Base-by-base conservation (phyloP, 2,797 vertebrate species). In the Cirrhinus mrigala region DNA sequence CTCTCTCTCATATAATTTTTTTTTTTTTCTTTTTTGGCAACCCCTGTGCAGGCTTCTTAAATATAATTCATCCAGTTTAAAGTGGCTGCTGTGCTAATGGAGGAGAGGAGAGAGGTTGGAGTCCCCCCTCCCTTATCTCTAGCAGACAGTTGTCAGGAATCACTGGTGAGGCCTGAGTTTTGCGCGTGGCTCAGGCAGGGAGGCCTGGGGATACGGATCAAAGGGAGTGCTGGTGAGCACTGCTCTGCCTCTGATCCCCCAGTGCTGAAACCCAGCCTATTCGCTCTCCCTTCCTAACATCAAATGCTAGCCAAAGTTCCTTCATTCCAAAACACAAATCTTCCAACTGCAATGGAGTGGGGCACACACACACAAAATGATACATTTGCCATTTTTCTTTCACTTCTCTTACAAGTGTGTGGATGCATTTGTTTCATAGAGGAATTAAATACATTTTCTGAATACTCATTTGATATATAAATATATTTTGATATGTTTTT, bases 161-260 rank as follows among this genome's bases (percentile, higher is more conserved):
- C 97, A 97, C 94, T 96, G 97, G 94, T 96, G 96, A 97, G 96
- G 97, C 96, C 97, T 96, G 96, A 95, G 97, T 96, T 79, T 86
- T 54, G 87, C 88, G 87, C 92, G 91, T 89, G 92, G 92, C 93
- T 92, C 95, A 96, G 96, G 96, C 96, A 96, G 96, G 96, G 96
- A 96, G 96, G 98, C 98, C 98, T 96, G 96, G 95, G 98, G 98
- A 97, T 97, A 98, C 96, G 96, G 97, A 99, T 99, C 98, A 99
- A 99, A 99, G 98, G 96, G 95, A 94, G 95, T 92, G 95, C 92
- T 94, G 92, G 94, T 92, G 92, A 96, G 95, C 94, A 93, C 95
- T 93, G 94, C 95, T 96, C 95, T 95, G 95, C 94, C 96, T 97
- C 96, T 97, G 96, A 97, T 97, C 97, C 96, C 95, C 95, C 92